Percentiles rank a stretch among this genome's conserved stretches.
Conservation (phyloP, 2,797 vertebrate species). For the Bovichtus diacanthus region DNA sequence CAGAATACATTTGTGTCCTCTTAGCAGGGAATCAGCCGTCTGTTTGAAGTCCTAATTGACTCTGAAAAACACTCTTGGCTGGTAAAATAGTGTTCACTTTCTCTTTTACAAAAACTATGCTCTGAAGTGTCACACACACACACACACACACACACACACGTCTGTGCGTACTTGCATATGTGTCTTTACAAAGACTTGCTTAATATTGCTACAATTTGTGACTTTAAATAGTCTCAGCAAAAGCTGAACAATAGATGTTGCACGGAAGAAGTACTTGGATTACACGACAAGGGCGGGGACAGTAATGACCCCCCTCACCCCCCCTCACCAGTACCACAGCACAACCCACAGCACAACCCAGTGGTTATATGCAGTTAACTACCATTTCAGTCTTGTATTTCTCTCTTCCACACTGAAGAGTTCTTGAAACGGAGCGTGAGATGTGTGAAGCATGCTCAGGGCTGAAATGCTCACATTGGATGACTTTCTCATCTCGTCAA, state of each 20-base stretch:
- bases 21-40: background rate
- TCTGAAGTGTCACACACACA: background rate
- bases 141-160: background rate
- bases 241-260: background rate
- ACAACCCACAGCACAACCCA: too few relatives aligned
- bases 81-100: background rate
- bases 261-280: background rate
- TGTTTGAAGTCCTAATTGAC: background rate
- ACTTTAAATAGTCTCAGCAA: background rate
- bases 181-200: background rate
- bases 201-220: background rate
- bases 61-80: background rate
- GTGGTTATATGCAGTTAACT: constrained; percentile 28
- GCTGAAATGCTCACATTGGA: background rate
- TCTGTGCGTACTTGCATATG: background rate
- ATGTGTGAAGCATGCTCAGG: background rate
- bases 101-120: background rate
- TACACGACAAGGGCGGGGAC: background rate
- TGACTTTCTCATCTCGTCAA: background rate
- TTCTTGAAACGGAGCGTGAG: background rate
- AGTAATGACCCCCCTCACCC: too few relatives aligned
- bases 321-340: constrained; percentile 14
- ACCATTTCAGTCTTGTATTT: background rate
- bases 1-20: background rate
- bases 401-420: background rate